Evolutionary conservation across 2,113 vertebrate species (phyloP), one percentile per base, ranked within the genome.

Genomic region (Argyrosomus japonicus): DNA sequence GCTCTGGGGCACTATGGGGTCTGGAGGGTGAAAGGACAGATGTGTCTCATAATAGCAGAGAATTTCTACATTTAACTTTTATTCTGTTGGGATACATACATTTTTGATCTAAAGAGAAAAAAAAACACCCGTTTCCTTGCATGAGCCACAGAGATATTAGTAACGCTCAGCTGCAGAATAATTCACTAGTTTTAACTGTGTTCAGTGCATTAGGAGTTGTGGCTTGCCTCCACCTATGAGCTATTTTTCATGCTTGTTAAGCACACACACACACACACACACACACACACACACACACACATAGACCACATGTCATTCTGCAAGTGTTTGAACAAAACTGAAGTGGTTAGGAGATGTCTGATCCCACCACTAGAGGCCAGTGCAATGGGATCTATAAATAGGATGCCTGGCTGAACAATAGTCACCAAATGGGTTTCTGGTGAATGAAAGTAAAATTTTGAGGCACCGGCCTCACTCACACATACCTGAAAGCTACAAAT

Each of bases 331-430:
- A 81, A 25, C 32, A 40, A 9, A 40, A 78, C 21, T 57, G 14
- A 36, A 61, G 15, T 11, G 54, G 50, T 3, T 32, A 45, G 50
- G 56, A 63, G 65, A 29, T 81, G 56, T 88, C 68, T 87, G 62
- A 90, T 87, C 70, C 56, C 60, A 75, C 90, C 76, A 78, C 88
- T 75, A 75, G 73, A 87, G 84, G 82, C 82, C 77, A 69, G 74
- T 79, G 60, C 61, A 57, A 15, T 58, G 4, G 27, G 56, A 85
- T 56, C 70, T 74, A 83, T 75, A 85, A 85, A 90, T 72, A 86
- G 76, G 43, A 53, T 64, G 62, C 62, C 64, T 84, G 81, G 69
- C 72, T 73, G 53, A 73, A 61, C 63, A 82, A 36, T 74, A 81
- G 77, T 47, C 65, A 57, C 51, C 27, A 81, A 81, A 58, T 75